Base-by-base conservation (phyloP, 2,797 vertebrate genomes). In the Capromys pilorides region DNA sequence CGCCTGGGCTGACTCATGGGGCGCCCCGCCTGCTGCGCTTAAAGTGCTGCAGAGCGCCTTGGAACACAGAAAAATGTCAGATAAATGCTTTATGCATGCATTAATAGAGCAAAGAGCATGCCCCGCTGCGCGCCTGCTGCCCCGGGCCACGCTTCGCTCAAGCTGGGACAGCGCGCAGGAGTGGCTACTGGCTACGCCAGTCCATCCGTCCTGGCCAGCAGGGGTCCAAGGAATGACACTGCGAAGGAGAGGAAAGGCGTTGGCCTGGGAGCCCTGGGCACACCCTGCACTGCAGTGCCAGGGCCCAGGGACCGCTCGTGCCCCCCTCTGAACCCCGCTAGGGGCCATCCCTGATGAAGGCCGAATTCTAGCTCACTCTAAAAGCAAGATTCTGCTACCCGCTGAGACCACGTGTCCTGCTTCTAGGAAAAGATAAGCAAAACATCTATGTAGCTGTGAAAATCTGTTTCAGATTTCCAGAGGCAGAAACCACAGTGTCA, bases 11-110 rank as follows among this genome's bases (percentile, higher is more conserved):
- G 79, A 33, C 36, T 96, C 41, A 51, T 19, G 59, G 1, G 69
- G 11, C 90, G 31, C 64, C 93, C 67, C 54, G 39, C 88, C 87
- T 77, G 91, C 71, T 41, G 24, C 51, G 41, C 14, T 92, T 62
- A 57, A 80, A 78, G 84, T 95, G 82, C 82, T 80, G 81, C 79
- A 80, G 39, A 90, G 16, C 79, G 39, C 26, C 28, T 89, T 28
- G 85, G 91, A 79, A 66, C 13, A 84, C 33, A 92, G 69, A 81
- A 86, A 94, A 51, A 49, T 51, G 83, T 88, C 24, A 79, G 61
- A 62, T 49, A 90, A 67, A 73, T 73, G 86, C 89, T 84, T 95
- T 81, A 94, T 71, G 92, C 88, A 86, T 81, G 90, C 88, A 95
- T 94, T 89, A 91, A 86, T 11, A 5, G 12, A 84, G 93, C 82